Percentiles rank a stretch among this genome's conserved stretches.
Conservation (phyloP, 2,888 invertebrate species). For the Epirrhoe tristata region DNA sequence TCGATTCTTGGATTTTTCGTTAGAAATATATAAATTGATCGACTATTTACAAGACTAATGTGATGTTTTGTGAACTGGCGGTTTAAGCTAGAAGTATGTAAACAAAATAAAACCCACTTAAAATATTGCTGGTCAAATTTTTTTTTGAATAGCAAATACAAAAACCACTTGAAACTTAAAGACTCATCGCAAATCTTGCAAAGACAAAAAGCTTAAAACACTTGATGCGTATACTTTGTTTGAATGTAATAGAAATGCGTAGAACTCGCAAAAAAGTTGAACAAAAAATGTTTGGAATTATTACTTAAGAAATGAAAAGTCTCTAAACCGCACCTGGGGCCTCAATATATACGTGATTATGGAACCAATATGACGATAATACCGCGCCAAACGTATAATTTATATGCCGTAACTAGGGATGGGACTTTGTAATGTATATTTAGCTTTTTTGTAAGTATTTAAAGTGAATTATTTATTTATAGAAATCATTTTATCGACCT, state of each 20-base stretch:
- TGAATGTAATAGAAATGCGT: constrained; percentile 8
- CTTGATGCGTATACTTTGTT: not conserved
- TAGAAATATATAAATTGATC: too few species aligned
- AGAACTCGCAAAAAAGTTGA: constrained; percentile 18
- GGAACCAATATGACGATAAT: constrained; percentile 60
- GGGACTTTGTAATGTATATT: not conserved
- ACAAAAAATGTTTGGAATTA: constrained; percentile 37
- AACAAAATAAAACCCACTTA: not conserved
- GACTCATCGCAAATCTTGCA: constrained; percentile 1
- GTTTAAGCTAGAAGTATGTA: not conserved
- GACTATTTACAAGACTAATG: not conserved
- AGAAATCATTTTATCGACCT: too few species aligned
- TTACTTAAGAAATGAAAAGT: constrained; percentile 43
- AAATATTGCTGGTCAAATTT: constrained; percentile 5
- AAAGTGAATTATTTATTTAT: too few species aligned
- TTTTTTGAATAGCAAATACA: not conserved
- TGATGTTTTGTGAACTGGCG: not conserved
- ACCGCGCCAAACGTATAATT: constrained; percentile 62
- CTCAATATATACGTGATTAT: constrained; percentile 64
- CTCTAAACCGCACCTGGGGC: constrained; percentile 30
- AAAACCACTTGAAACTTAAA: constrained; percentile 17
- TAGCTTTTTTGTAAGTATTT: not conserved
- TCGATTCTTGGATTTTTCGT: too few species aligned
- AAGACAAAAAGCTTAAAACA: constrained; percentile 7
- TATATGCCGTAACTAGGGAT: constrained; percentile 51